Conservation (phyloP, 2,797 vertebrate genomes). For the Natrix natrix region DNA sequence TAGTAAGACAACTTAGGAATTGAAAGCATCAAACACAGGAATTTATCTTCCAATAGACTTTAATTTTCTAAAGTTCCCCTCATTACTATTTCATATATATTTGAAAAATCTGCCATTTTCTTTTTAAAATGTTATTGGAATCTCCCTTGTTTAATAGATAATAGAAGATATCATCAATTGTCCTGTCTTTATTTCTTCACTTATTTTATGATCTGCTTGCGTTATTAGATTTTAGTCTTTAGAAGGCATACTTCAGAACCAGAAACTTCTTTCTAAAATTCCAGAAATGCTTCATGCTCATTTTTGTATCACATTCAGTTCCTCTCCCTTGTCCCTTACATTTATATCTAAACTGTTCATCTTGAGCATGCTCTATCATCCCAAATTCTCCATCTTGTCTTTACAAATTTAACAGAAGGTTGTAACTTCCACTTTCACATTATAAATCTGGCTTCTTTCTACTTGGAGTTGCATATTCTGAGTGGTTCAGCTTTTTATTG, state of each 20-base stretch:
- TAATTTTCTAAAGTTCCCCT: background rate
- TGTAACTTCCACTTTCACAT: background rate
- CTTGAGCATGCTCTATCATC: background rate
- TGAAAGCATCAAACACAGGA: background rate
- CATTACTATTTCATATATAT: background rate
- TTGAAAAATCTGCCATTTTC: background rate
- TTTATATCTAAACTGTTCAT: background rate
- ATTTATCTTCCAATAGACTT: background rate
- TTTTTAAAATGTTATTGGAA: background rate
- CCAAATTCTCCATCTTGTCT: background rate
- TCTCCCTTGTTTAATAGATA: no score
- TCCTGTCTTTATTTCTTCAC: background rate
- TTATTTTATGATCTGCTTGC: background rate
- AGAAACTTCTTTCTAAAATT: background rate
- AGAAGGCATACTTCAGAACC: background rate
- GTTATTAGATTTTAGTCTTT: background rate
- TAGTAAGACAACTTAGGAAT: background rate
- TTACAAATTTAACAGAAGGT: background rate
- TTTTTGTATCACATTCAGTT: background rate
- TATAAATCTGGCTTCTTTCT: background rate
- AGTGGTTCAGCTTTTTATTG: accelerated
- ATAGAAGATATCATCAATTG: background rate
- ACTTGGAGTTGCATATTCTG: background rate
- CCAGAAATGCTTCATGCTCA: background rate
- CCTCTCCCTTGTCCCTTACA: background rate